Evolutionary conservation across 1,140 invertebrate species (phyloP), one percentile per base, ranked within the genome.

Genomic region (Drosophila lacteicornis): DNA sequence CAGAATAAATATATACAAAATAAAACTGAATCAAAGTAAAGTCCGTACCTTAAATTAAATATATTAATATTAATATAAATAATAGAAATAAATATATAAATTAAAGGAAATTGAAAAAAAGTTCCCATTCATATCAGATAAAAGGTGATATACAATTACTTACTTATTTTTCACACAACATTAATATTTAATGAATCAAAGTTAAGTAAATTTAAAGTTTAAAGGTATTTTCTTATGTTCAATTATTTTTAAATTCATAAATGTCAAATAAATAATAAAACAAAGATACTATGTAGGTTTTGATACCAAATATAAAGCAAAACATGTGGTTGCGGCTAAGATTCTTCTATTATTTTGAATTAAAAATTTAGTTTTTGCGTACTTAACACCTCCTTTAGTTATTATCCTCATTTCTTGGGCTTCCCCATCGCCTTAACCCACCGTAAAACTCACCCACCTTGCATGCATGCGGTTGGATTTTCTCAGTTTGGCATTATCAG

Each of bases 391-490:
- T 36, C 12, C 19, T 11, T 59, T 22, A 40, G 30, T 19, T 27
- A 19, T 53, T 61, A 19, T 36, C 47, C 5, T 38, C 38, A 49
- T 46, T 57, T 27, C 12, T 43, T 27, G 17, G 4, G 19, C 19
- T 33, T 33, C 25, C 12, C 13, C 17, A 46, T 73, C 6, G 9
- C 38, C 38, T 50, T 57, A 51, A 43, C 27, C 25, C 38, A 22
- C 19, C 19, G 13, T 7, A 53, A 53, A 61, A 59, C 17, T 17
- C 30, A 19, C 6, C 51, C 36, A 36, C 43, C 36, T 60, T 73
- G 57, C 69, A 83, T 83, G 80, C 67, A 75, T 60, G 56, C 56
- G 75, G 55, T 55, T 75, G 40, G 27, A 55, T 50, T 53, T 69
- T 25, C 33, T 53, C 17, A 63, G 58, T 80, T 70, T 49, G 40